A percentile compares a stretch with the other conserved stretches of the same genome.
Evolutionary conservation across 92 coral and sea anemone genomes (phyloP).

Genomic region (Umimayanthus kanabou): DNA sequence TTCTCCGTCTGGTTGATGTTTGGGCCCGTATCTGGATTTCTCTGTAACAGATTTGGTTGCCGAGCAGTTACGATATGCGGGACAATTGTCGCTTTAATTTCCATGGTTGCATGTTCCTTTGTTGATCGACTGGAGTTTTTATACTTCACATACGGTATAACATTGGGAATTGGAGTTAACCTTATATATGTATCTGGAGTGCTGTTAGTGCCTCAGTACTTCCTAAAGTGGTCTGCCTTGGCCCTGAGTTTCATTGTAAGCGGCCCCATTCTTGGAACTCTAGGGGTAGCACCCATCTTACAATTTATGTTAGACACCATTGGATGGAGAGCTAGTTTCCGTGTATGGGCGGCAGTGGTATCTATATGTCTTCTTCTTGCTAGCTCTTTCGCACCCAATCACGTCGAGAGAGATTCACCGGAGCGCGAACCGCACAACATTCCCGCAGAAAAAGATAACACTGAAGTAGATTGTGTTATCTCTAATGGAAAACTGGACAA

Average conservation of each 20-base stretch:
- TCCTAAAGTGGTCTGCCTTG: not conserved
- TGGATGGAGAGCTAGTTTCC: not conserved
- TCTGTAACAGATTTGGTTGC: constrained; percentile 32
- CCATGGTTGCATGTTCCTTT: constrained; percentile 34
- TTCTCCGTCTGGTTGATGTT: constrained; percentile 7
- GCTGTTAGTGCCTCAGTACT: not conserved
- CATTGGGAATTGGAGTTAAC: not conserved
- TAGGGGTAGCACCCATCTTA: not conserved
- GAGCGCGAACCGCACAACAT: not conserved
- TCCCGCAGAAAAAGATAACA: not conserved
- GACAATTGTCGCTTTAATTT: constrained; percentile 3
- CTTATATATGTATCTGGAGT: not conserved
- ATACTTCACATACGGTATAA: too few species aligned
- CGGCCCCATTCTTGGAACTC: not conserved
- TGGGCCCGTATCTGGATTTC: constrained; percentile 25
- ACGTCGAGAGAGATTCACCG: not conserved
- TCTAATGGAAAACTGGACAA: not conserved
- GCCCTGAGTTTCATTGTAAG: not conserved
- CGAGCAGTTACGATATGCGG: constrained; percentile 25
- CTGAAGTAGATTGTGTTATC: not conserved
- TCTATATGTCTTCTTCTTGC: not conserved
- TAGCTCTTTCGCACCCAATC: not conserved
- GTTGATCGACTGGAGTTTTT: constrained; percentile 25
- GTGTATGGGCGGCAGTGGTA: not conserved
- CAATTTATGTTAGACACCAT: not conserved